These are phyloP conservation scores for Notodonta ziczac DNA, from an alignment of 2,888 invertebrate species.

Conservation along the genomic window DNA sequence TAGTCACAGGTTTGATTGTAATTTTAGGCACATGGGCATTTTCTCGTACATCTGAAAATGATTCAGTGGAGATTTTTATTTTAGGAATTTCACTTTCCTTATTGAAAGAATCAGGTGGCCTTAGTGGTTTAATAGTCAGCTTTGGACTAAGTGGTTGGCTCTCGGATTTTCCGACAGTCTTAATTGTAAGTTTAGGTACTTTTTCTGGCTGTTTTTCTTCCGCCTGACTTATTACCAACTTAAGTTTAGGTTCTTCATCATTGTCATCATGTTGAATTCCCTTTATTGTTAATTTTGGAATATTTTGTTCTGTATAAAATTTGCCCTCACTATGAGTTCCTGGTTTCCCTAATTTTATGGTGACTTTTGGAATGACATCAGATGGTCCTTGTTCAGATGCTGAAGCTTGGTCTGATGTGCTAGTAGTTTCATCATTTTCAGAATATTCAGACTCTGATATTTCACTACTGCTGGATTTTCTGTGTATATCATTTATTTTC, in stretches of 20 bases:
- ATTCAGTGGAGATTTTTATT: constrained; percentile 60
- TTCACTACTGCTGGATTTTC: constrained; percentile 81
- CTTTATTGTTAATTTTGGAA: constrained; percentile 77
- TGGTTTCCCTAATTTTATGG: constrained; percentile 77
- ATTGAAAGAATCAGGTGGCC: constrained; percentile 58
- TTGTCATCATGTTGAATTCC: constrained; percentile 66
- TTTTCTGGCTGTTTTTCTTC: constrained; percentile 68
- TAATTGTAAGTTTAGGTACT: constrained; percentile 77
- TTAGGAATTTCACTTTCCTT: constrained; percentile 60
- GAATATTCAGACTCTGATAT: constrained; percentile 82
- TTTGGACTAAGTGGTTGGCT: constrained; percentile 76
- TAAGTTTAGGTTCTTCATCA: constrained; percentile 68
- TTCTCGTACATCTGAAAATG: constrained; percentile 62
- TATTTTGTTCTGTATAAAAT: constrained; percentile 75
- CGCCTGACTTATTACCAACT: constrained; percentile 69
- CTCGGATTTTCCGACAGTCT: constrained; percentile 68
- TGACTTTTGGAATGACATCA: constrained; percentile 76
- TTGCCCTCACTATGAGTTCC: constrained; percentile 75
- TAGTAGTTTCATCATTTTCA: constrained; percentile 82
- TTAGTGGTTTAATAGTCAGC: constrained; percentile 78
- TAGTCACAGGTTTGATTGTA: constrained; percentile 81
- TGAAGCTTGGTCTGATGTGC: constrained; percentile 74
- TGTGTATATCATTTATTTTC: constrained; percentile 74
- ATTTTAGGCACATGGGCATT: constrained; percentile 82
- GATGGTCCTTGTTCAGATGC: constrained; percentile 69